Base-by-base conservation (phyloP, 2,888 invertebrate genomes). In the Pseudococcus jackbeardsleyi region DNA sequence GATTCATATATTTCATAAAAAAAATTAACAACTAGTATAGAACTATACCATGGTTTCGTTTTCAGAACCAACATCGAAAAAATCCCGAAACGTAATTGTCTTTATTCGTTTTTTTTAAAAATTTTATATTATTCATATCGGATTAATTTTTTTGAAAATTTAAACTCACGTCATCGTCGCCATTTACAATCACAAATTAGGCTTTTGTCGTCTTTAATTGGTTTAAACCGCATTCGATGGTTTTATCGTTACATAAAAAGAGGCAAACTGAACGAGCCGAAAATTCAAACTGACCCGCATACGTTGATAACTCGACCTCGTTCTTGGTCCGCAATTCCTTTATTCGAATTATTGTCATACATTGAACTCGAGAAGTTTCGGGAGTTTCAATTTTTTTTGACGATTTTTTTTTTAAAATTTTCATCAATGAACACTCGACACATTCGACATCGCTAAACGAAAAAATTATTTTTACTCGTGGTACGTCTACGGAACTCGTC, bases 331-430 rank as follows among this genome's bases (percentile, higher is more conserved):
- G 33, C 15, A 12, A 72, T 22, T 26, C 68, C 22, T 72, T 72
- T 72, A 72, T 33, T 72, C 68, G 68, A 72, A 72, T 72, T 72
- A 72, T 72, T 72, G 68, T 72, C 68, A 72, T 33, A 33, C 5
- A 72, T 15, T 26, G 12, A 72, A 72, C 15, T 72, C 68, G 6
- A 33, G 3, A 3, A 72, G 33, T 72, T 72, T 72, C 33, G 33
- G 33, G 68, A 72, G 33, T 72, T 72, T 72, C 33, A 19, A 5
- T 50, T 5, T 22, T 22, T 33, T 72, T 12, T 3, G 26, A 33
- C 26, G 26, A 33, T 33, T 33, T 33, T 33, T 33, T n/a, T n/a
- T n/a, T n/a, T n/a, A n/a, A n/a, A n/a, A n/a, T n/a, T n/a, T 33
- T 33, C 26, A 72, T 72, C 68, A 72, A 72, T 72, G 68, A 72